A percentile compares a stretch with the other conserved stretches of the same genome.
These are phyloP conservation scores for Colossoma macropomum DNA, from an alignment of 2,113 vertebrate genomes.

Conservation along the genomic window DNA sequence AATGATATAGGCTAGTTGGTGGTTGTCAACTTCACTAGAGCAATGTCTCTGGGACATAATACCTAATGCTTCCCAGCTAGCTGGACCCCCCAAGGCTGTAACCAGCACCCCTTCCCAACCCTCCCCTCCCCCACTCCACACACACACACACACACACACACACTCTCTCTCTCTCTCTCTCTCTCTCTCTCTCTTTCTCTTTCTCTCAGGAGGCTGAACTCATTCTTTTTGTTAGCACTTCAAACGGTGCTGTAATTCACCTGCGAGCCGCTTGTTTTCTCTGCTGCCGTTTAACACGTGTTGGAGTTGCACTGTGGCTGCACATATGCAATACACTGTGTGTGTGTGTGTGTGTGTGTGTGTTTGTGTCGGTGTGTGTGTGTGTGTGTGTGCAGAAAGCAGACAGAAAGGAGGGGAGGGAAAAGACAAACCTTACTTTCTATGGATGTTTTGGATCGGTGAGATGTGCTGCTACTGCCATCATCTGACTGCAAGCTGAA, in stretches of 20 bases:
- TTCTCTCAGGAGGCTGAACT: conserved; percentile 53
- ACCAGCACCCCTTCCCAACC: no score
- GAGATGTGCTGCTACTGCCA: conserved; percentile 75
- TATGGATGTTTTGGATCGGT: conserved; percentile 26
- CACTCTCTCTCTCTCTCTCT: no score
- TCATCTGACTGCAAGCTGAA: conserved; percentile 60
- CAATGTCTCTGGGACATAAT: no score
- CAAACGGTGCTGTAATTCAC: conserved; percentile 66
- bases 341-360: conserved; percentile 35
- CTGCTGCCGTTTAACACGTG: conserved; percentile 65
- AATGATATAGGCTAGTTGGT: no score
- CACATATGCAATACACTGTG: conserved; percentile 57
- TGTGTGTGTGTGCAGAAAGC: background rate
- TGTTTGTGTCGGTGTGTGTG: conserved; percentile 41
- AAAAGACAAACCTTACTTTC: conserved; percentile 30
- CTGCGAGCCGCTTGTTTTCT: conserved; percentile 68
- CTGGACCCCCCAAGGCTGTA: no score
- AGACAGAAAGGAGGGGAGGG: conserved; percentile 64
- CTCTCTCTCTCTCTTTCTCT: no score
- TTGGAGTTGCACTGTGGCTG: background rate
- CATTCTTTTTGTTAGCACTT: conserved; percentile 70
- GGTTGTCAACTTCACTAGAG: no score
- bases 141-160: no score
- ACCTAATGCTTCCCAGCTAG: no score
- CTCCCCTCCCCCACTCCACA: no score